Evolutionary conservation across 2,888 invertebrate genomes (phyloP).

Genomic region (Drosophila borborema): DNA sequence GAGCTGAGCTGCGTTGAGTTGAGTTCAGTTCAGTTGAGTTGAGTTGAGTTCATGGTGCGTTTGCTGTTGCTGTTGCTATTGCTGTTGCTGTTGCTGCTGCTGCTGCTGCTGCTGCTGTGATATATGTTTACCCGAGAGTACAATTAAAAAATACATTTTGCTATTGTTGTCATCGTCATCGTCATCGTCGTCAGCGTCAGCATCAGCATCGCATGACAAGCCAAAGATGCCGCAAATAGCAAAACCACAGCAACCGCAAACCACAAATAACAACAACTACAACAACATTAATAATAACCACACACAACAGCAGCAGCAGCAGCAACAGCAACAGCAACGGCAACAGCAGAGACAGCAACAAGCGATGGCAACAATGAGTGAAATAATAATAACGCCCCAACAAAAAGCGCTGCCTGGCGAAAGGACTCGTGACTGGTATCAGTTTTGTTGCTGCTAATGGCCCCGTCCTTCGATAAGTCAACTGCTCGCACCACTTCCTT

Average conservation of each 20-base stretch:
- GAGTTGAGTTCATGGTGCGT: constrained; percentile 64
- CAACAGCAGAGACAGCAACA: constrained; percentile 28
- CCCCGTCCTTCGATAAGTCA: constrained; percentile 51
- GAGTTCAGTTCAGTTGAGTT: constrained; percentile 17
- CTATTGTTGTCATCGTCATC: constrained; percentile 69
- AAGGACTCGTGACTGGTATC: constrained; percentile 59
- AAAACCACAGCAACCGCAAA: constrained; percentile 60
- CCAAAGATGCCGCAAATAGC: constrained; percentile 78
- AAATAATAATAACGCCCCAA: constrained; percentile 68
- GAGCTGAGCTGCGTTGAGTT: not conserved
- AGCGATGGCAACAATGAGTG: constrained; percentile 47
- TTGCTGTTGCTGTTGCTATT: constrained; percentile 14
- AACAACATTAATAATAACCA: constrained; percentile 29
- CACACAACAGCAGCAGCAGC: constrained; percentile 10
- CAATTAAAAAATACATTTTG: constrained; percentile 80
- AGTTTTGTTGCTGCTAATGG: constrained; percentile 63
- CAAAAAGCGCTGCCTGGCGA: constrained; percentile 37
- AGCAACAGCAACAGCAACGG: constrained; percentile 2
- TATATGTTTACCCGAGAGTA: constrained; percentile 77
- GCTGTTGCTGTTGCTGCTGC: not conserved
- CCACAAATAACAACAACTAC: constrained; percentile 35
- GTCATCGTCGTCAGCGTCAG: constrained; percentile 50
- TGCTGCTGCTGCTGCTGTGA: constrained; percentile 32
- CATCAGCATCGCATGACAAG: constrained; percentile 70
- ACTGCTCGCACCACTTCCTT: constrained; percentile 16